Base-by-base conservation (phyloP, 2,113 vertebrate genomes). In the Dipodomys merriami region DNA sequence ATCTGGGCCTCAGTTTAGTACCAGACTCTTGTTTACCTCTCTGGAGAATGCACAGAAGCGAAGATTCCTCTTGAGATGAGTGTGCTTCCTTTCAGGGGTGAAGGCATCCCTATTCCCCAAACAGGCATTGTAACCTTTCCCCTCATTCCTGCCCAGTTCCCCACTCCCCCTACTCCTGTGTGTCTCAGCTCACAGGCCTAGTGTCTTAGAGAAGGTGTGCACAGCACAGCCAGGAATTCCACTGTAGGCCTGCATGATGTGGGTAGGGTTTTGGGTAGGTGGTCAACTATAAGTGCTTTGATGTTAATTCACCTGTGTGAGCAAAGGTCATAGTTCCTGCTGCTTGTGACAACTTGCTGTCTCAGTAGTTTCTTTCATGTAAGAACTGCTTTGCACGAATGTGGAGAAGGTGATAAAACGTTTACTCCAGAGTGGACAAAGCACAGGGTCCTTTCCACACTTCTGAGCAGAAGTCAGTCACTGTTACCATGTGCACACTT, bases 281-380 rank as follows among this genome's bases (percentile, higher is more conserved):
- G 65, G 89, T 83, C 73, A 90, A 88, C 86, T 88, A 86, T 53
- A 84, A 80, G 92, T 84, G 81, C 67, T 80, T 49, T 88, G 60
- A 89, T 88, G 65, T 88, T 77, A 82, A 88, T 91, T 93, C 88
- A 92, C 72, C 91, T 96, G 88, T 91, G 67, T 93, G 89, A 96
- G 83, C 92, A 90, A 95, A 90, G 83, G 80, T 68, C 84, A 85
- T 29, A 78, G 30, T 84, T 94, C 95, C 86, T 90, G 90, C 78
- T 91, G 83, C 62, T 93, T 71, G 67, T 95, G 86, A 96, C 72
- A 86, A 76, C 74, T 79, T 94, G 76, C 77, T 83, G 81, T 83
- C 81, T 95, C 74, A 77, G 81, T 68, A 90, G 33, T 95, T 81
- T 90, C 86, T 96, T 79, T 81, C 82, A 91, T 91, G 88, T 94